Base-by-base conservation (phyloP, 2,797 vertebrate species). In the Acanthornis magna region DNA sequence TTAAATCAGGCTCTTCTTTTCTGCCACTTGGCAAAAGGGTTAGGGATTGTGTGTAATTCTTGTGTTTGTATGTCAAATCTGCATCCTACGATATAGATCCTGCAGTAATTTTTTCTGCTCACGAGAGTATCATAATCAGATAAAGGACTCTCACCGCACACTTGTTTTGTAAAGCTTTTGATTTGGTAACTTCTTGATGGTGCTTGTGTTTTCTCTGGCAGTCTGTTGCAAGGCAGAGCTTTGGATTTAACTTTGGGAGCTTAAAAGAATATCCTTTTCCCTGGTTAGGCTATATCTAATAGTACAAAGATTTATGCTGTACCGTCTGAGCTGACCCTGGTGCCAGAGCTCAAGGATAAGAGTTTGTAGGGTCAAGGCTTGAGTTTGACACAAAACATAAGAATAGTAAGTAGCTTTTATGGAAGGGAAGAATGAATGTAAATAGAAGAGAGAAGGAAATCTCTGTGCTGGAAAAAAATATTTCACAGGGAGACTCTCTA, bases 111-210 rank as follows among this genome's bases (percentile, higher is more conserved):
- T 86, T 73, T 88, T 65, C 61, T 84, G 23, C 29, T 85, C 27
- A 3, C 34, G 32, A 34, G 45, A 36, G 12, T 47, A 21, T 25
- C 11, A 2, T 27, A 85, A 48, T 63, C 57, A n/a, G 3, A 53
- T 48, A 30, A 68, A 58, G 57, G 38, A 61, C 4, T 27, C 6
- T 57, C 0, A 0, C 47, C 38, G 10, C 19, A 57, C 30, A 19
- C 4, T 54, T 78, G 12, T n/a, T 88, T 73, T 27, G 7, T 36
- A 77, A 85, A 88, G 30, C 13, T 77, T 89, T 89, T 89, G 16
- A 57, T 38, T 83, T 29, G 25, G 12, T 30, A 80, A 4, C 6
- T 85, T 89, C 53, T 75, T 93, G 26, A 34, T 51, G 27, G 14
- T 83, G 25, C 3, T 5, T 47, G 10, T 40, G 20, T 84, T 84